Evolutionary conservation across 2,888 invertebrate species (phyloP), one percentile per base, ranked within the genome.

Genomic region (Aphidius colemani): DNA sequence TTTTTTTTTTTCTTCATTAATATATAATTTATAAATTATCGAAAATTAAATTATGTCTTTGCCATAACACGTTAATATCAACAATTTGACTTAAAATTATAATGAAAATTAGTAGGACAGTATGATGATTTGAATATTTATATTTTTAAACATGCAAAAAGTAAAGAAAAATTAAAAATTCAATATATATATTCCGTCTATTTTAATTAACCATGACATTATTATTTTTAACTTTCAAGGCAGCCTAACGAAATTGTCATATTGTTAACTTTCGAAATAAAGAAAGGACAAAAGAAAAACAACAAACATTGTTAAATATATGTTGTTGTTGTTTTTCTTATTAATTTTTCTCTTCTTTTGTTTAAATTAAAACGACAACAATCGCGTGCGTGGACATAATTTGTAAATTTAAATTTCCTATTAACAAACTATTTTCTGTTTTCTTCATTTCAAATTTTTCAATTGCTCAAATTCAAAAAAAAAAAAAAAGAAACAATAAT

Each of bases 61-160:
- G 9, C 41, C 41, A 50, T 39, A 43, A 59, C 49, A 49, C 30
- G 39, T 30, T 51, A 59, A 51, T 51, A 59, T 59, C 44, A 59
- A 59, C 44, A 30, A 59, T n/a, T 59, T 39, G 51, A 44, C 30
- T 18, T 44, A 43, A n/a, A 9, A 59, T 51, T 59, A 43, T n/a
- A 18, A 18, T 50, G 51, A 44, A 51, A 7, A 43, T 44, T 5
- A 51, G 59, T 59, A 51, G 51, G 43, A 59, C 51, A 59, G 59
- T 51, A 4, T 13, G 7, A 11, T 48, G 11, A 3, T 13, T 48
- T 13, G 8, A 48, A 13, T 48, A 11, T 11, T 6, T 13, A 13
- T 46, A 13, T 48, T 48, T 13, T 48, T 7, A 48, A 30, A 5
- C 30, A 30, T 30, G 30, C 30, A 30, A 30, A 3, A 30, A 30